Evolutionary conservation across 2,113 vertebrate species (phyloP), one percentile per base, ranked within the genome.

Genomic region (Mola mola): DNA sequence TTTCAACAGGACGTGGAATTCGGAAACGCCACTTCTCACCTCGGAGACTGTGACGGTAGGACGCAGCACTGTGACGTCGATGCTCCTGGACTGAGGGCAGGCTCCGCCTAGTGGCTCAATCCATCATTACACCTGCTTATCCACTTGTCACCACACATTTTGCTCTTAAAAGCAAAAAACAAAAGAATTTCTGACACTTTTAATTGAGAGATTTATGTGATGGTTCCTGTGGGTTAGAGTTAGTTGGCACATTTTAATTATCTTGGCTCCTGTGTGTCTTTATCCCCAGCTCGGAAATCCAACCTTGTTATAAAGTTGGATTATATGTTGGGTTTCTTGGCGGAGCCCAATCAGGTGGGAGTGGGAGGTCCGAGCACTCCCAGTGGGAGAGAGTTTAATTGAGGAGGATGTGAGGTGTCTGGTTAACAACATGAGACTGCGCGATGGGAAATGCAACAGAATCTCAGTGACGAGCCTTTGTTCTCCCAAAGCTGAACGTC

Each of bases 41-140:
- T 99, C 52, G 96, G 95, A 41, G 96, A 98, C 86, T 99, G 97
- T 38, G 95, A 96, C 49, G 96, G 97, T 98, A 81, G 88, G 95
- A 46, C 51, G 51, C 75, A 76, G 72, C 68, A 81, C 31, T 58
- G 44, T 58, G 64, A 74, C 74, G 81, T 79, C 69, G 62, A 66
- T 42, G 63, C 58, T 56, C 49, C 26, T 47, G 22, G 4, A 41
- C 29, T 68, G 36, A 67, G 28, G 38, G 24, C 33, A 69, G 44
- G 66, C 79, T 37, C 81, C 87, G 17, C 79, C 87, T 87, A 75
- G 85, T 84, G 89, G 87, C 49, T 11, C 4, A 38, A 15, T 44
- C 1, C 2, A 0, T 59, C 31, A 74, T 74, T 86, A 55, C 86
- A 80, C 21, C 25, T 17, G 8, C 38, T 34, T 60, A n/a, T 29